A percentile compares a stretch with the other conserved stretches of the same genome.
These are phyloP conservation scores for Myotis vivesi DNA, from an alignment of 2,797 vertebrate genomes.

Conservation along the genomic window DNA sequence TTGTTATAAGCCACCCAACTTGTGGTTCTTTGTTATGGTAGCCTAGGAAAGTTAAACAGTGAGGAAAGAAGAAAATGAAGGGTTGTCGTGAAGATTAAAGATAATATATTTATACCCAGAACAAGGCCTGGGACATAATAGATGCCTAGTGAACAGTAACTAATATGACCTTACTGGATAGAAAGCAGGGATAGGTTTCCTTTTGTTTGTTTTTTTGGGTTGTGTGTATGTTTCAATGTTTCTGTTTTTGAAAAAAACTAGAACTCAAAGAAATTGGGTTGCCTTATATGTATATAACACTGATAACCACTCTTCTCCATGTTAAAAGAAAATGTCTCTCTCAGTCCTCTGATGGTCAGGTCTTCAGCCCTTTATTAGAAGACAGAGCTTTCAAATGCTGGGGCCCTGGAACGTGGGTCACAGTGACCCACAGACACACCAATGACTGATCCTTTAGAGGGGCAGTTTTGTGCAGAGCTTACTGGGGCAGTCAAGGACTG, in stretches of 20 bases:
- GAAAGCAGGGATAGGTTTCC: neutral
- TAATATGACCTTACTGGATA: slow-evolving; percentile 1
- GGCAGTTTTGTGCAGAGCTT: neutral
- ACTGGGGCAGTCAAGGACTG: neutral
- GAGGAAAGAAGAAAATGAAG: slow-evolving; percentile 1
- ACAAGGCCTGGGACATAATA: slow-evolving; percentile 7
- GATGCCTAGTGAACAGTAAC: neutral
- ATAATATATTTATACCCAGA: neutral
- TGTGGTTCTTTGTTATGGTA: neutral
- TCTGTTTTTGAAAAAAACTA: slow-evolving; percentile 38
- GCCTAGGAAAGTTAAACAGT: neutral
- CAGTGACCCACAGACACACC: neutral
- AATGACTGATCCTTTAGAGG: neutral
- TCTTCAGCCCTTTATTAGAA: neutral
- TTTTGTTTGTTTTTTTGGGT: neutral
- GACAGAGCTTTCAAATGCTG: neutral
- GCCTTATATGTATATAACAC: neutral
- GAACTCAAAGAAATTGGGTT: slow-evolving; percentile 23
- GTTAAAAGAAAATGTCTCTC: neutral
- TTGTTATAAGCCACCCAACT: neutral
- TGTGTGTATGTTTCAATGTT: neutral
- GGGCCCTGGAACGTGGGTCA: neutral
- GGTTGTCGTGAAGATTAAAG: neutral
- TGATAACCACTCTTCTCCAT: neutral
- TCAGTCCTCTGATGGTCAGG: neutral